Conservation (phyloP, 2,113 vertebrate species). For the Plectropomus leopardus region DNA sequence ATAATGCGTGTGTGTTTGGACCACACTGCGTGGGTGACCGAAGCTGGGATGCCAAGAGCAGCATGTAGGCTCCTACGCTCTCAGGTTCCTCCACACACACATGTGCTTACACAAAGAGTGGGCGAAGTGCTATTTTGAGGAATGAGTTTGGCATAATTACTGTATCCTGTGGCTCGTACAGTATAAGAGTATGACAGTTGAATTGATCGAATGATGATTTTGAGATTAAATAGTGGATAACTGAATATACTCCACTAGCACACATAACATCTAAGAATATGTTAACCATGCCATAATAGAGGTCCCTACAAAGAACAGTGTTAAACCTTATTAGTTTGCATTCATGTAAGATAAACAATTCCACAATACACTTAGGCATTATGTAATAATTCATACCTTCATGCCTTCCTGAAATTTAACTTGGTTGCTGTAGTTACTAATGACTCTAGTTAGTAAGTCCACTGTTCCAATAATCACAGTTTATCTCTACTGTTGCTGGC, state of each 20-base stretch:
- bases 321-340: slow-evolving; percentile 18
- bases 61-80: slow-evolving; percentile 17
- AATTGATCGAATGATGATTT: not conserved
- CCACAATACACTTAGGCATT: no score
- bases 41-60: slow-evolving; percentile 48
- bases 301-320: not conserved
- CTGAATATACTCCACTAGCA: not conserved
- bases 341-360: not conserved
- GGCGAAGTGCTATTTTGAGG: slow-evolving; percentile 34
- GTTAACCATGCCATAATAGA: slow-evolving; percentile 2
- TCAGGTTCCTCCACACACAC: slow-evolving; percentile 23
- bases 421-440: no score
- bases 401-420: no score
- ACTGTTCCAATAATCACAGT: no score
- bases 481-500: no score
- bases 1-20: slow-evolving; percentile 31
- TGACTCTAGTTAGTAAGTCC: no score
- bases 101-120: slow-evolving; percentile 41
- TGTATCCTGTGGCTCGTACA: slow-evolving; percentile 1
- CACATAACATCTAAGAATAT: not conserved
- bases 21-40: slow-evolving; percentile 52
- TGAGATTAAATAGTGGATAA: not conserved
- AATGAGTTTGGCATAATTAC: slow-evolving; percentile 30
- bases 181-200: not conserved
- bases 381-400: no score